These are phyloP conservation scores for Porites australiensis DNA, from an alignment of 64 coral and sea anemone species.

Conservation along the genomic window DNA sequence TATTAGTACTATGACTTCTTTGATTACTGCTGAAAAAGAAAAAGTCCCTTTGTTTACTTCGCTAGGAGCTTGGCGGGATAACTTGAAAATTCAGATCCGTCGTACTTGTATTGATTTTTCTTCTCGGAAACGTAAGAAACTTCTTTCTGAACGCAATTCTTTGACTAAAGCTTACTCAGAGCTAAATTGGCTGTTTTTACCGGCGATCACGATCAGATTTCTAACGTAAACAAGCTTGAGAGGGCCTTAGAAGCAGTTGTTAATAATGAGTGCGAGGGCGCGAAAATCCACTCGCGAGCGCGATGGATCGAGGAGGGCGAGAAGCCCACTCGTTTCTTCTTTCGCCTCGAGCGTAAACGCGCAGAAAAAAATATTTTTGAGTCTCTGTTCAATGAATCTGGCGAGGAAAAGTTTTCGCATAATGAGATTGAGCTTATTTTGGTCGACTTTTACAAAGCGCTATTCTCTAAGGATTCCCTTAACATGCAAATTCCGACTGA, in stretches of 20 bases:
- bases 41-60: neutral
- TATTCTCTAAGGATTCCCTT: conserved; percentile 18
- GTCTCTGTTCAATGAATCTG: neutral
- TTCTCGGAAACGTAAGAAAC: neutral
- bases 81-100: conserved; percentile 13
- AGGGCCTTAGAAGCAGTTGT: too few relatives aligned
- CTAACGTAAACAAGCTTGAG: too few relatives aligned
- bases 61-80: conserved; percentile 52
- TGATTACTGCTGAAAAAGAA: neutral
- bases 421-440: neutral
- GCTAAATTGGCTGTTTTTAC: neutral
- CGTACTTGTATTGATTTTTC: neutral
- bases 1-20: neutral
- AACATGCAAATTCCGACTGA: neutral
- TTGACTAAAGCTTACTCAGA: neutral
- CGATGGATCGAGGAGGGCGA: conserved; percentile 43
- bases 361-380: neutral
- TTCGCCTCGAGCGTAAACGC: neutral
- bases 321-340: conserved; percentile 9
- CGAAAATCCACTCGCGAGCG: neutral
- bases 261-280: neutral
- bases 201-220: too few relatives aligned
- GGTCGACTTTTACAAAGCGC: neutral
- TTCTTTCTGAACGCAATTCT: neutral
- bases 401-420: neutral